Evolutionary conservation across 2,888 invertebrate genomes (phyloP), one percentile per base, ranked within the genome.

Genomic region (Netelia inedita): DNA sequence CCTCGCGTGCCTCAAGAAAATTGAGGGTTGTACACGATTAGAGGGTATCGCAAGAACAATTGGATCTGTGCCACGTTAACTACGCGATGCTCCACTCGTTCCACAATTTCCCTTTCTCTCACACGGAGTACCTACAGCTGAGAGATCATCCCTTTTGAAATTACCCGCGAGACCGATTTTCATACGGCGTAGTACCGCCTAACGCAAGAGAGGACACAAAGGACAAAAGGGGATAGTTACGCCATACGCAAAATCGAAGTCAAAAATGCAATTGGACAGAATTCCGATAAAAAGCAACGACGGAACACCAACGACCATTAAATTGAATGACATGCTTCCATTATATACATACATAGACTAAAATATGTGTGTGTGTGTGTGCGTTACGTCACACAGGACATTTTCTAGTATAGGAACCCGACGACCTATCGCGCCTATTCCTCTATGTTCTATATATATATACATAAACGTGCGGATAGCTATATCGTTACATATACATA

Each of bases 211-310:
- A 46, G 41, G 16, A 19, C 61, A 21, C 53, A 43, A 73, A 73
- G 79, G 43, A 87, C 88, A 89, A 89, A 89, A 89, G 82, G 80
- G 87, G 86, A 87, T 89, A 87, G 90, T 90, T 89, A 89, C 89
- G 86, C 86, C 63, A 79, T 68, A 79, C 79, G 82, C 86, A 87
- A 87, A 89, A 89, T 90, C 88, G 88, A 86, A 88, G 86, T 87
- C 79, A 90, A 90, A 89, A 89, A 88, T 91, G 88, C 89, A 88
- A 89, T 89, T 90, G 89, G 88, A 88, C 88, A 88, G 86, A 89
- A 89, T 89, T 89, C 90, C 90, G 89, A 90, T 90, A 91, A 90
- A 89, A 79, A 28, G 69, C 28, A 53, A 66, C 71, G 50, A 66
- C 23, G 72, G 76, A 72, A 73, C 84, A 79, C 61, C 75, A 75